Evolutionary conservation across 2,113 vertebrate genomes (phyloP).

Genomic region (Turdus rufiventris): DNA sequence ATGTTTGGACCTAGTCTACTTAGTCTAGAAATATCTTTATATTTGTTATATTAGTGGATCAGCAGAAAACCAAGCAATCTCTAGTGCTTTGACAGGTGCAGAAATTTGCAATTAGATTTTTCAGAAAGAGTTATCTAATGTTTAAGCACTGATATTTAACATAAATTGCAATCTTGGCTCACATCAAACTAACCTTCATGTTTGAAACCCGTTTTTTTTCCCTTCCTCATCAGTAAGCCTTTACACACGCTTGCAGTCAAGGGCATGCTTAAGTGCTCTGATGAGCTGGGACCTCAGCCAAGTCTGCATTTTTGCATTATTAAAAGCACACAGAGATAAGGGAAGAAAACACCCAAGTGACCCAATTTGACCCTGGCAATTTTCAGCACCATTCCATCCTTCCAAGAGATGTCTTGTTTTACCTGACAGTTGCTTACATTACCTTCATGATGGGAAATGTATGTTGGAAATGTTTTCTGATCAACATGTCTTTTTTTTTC

Average conservation of each 20-base stretch:
- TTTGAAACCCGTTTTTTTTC: neutral
- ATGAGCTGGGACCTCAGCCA: constrained; percentile 28
- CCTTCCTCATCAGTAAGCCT: constrained; percentile 1
- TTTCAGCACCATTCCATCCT: neutral
- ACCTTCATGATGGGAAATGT: neutral
- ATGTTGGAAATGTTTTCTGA: neutral
- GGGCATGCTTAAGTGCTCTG: neutral
- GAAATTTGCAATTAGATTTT: neutral
- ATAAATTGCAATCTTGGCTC: neutral
- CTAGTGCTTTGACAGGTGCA: neutral
- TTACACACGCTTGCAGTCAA: neutral
- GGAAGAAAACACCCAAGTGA: neutral
- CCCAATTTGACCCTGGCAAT: neutral
- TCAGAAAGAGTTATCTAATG: neutral
- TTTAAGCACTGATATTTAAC: neutral
- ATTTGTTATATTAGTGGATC: neutral
- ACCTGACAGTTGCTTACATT: neutral
- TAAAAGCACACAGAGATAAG: neutral
- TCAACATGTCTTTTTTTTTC: neutral
- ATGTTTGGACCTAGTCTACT: neutral
- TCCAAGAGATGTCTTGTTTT: neutral
- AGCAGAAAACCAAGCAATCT: neutral
- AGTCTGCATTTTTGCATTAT: constrained; percentile 13
- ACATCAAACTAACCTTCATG: neutral
- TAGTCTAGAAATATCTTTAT: neutral